Evolutionary conservation across 53 echinoderm and acorn worm species (phyloP).

Genomic region (Actinopyga echinites): DNA sequence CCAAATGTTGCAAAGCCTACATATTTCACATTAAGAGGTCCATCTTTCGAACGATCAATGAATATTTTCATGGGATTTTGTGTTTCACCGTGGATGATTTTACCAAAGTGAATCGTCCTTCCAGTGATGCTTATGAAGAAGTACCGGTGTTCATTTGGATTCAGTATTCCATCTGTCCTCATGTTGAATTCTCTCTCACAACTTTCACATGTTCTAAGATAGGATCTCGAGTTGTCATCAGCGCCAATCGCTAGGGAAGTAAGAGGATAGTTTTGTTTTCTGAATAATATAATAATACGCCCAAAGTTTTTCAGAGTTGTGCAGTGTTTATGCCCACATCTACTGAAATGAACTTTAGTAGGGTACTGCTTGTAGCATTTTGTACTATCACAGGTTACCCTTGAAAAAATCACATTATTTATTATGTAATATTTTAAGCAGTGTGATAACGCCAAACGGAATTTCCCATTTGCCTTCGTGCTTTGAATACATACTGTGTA

Average conservation of each 20-base stretch:
- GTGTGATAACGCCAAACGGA: too few species aligned
- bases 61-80: slow-evolving; percentile 10
- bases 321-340: too few species aligned
- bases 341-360: too few species aligned
- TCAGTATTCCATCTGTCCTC: not conserved
- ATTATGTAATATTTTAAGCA: too few species aligned
- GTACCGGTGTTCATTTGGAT: not conserved
- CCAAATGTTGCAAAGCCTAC: slow-evolving; percentile 12
- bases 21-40: slow-evolving; percentile 11
- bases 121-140: slow-evolving; percentile 10
- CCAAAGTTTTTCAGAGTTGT: too few species aligned
- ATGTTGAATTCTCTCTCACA: not conserved
- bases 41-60: not conserved
- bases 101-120: slow-evolving; percentile 7
- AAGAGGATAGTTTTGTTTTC: too few species aligned
- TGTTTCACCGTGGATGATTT: not conserved
- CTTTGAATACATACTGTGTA: too few species aligned
- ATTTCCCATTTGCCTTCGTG: too few species aligned
- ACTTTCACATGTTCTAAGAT: not conserved
- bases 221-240: slow-evolving; percentile 17
- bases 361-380: too few species aligned
- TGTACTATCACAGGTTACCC: too few species aligned
- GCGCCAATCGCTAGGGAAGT: not conserved
- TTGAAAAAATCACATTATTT: too few species aligned
- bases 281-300: too few species aligned